A percentile compares a stretch with the other conserved stretches of the same genome.
phyloP scores from a whole-genome alignment of 2,113 vertebrate genomes.

The Oreochromis tanganicae region DNA sequence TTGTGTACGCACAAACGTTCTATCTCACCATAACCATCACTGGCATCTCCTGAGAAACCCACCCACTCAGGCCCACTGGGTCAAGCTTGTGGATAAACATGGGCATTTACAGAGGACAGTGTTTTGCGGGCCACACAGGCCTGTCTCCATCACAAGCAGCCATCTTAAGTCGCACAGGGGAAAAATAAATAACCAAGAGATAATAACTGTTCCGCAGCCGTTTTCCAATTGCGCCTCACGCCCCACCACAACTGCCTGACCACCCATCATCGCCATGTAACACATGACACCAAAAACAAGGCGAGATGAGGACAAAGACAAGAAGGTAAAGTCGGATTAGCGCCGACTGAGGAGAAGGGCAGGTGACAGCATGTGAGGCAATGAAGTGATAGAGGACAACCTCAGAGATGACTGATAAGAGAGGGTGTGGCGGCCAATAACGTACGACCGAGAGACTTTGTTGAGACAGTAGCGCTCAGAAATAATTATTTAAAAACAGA shows the following conservation, averaged over 20 bases:
- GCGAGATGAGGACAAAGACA: slow-evolving; percentile 5
- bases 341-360: neutral
- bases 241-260: neutral
- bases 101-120: slow-evolving; percentile 56
- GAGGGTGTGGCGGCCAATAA: neutral
- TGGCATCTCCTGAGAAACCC: neutral
- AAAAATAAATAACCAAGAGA: slow-evolving; percentile 68
- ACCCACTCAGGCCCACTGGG: slow-evolving; percentile 35
- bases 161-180: slow-evolving; percentile 68
- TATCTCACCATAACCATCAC: neutral
- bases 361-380: slow-evolving; percentile 13
- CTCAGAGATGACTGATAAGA: slow-evolving; percentile 21
- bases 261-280: neutral
- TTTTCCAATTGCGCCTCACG: neutral
- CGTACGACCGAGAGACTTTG: neutral
- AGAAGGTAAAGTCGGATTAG: slow-evolving; percentile 15
- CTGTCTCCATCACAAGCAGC: slow-evolving; percentile 69
- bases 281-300: slow-evolving; percentile 34
- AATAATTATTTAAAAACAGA: neutral
- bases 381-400: slow-evolving; percentile 8
- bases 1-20: neutral
- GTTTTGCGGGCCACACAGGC: slow-evolving; percentile 57
- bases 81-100: slow-evolving; percentile 74
- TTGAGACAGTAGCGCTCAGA: neutral
- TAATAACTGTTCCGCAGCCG: slow-evolving; percentile 36